phyloP scores from a whole-genome alignment of 2,113 vertebrate genomes.

The Zosterops japonicus region DNA sequence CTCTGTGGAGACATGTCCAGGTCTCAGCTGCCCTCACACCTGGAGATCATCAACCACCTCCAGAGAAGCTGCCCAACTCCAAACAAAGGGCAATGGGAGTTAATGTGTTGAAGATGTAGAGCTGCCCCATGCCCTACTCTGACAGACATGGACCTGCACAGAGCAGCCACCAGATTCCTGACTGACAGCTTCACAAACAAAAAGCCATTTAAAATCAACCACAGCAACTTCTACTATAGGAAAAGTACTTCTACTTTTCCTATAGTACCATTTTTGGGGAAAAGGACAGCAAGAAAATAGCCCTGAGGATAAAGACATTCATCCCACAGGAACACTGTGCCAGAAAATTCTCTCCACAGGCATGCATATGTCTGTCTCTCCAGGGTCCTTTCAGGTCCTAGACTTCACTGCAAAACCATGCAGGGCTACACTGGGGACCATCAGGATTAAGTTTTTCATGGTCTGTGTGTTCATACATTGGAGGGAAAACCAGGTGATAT shows the following conservation, averaged over 20 bases:
- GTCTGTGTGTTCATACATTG: neutral
- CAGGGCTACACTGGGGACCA: neutral
- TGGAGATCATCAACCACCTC: neutral
- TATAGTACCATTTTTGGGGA: rapidly evolving
- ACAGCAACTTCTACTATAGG: neutral
- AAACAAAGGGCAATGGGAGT: neutral
- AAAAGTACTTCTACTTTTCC: neutral
- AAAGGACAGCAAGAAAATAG: neutral
- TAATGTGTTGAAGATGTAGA: neutral
- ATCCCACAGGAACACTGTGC: neutral
- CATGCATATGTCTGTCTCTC: neutral
- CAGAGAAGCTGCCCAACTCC: neutral
- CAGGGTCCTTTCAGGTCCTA: neutral
- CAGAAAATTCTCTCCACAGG: neutral
- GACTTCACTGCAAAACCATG: neutral
- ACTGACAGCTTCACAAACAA: neutral
- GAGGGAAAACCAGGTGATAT: neutral
- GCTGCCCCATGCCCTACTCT: neutral
- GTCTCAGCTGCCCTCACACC: neutral
- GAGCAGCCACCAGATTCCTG: neutral
- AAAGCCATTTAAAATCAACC: neutral
- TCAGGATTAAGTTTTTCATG: neutral
- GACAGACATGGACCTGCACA: neutral
- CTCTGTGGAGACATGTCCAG: rapidly evolving
- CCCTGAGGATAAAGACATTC: neutral